A percentile compares a stretch with the other conserved stretches of the same genome.
Evolutionary conservation across 2,888 invertebrate species (phyloP).

Genomic region (Linnaemya vulpina): DNA sequence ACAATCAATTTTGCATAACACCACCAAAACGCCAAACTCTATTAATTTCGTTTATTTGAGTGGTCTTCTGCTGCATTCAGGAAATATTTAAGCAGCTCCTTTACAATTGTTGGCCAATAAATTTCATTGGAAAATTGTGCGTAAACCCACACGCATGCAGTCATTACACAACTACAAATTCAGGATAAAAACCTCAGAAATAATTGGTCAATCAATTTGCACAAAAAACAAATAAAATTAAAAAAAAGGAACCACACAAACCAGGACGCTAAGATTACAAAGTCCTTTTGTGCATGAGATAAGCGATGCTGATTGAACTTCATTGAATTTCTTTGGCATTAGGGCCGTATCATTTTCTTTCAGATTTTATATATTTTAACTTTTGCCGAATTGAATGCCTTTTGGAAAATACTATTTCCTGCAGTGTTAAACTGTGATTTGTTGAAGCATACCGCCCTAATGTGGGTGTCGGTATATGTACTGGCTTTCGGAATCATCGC

Average conservation of each 20-base stretch:
- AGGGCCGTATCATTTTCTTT: neutral
- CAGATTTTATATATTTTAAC: neutral
- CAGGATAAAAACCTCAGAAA: conserved; percentile 49
- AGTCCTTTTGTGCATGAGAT: neutral
- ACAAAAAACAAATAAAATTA: neutral
- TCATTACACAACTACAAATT: conserved; percentile 1
- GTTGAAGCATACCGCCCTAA: too few relatives aligned
- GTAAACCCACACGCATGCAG: conserved; percentile 4
- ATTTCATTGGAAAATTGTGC: conserved; percentile 47
- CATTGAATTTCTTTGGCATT: neutral
- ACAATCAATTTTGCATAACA: neutral
- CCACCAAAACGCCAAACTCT: neutral
- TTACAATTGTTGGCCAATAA: conserved; percentile 53
- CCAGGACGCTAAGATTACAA: conserved; percentile 11
- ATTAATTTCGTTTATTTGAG: conserved; percentile 42
- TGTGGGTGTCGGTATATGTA: too few relatives aligned
- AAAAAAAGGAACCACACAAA: conserved; percentile 5
- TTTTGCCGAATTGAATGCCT: too few relatives aligned
- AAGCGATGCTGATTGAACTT: conserved; percentile 7
- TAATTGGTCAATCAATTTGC: conserved; percentile 50
- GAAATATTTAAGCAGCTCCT: conserved; percentile 52
- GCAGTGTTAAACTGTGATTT: too few relatives aligned
- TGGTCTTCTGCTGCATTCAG: conserved; percentile 36
- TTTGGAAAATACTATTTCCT: too few relatives aligned
- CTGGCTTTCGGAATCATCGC: too few relatives aligned